Conservation (phyloP, 1,140 invertebrate genomes). For the Drosophila carrolli region DNA sequence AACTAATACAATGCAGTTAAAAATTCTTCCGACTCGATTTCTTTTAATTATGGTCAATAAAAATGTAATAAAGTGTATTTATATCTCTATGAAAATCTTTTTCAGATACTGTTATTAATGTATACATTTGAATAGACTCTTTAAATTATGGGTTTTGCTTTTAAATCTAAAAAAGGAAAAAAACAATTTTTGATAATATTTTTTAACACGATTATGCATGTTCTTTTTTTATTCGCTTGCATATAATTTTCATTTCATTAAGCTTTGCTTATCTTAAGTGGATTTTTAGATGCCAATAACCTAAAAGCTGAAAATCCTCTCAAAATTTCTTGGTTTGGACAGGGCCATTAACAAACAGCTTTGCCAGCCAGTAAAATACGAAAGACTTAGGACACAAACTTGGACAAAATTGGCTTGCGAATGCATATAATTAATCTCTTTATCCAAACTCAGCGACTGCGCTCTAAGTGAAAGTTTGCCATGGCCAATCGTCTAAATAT, state of each 20-base stretch:
- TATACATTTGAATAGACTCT: background rate
- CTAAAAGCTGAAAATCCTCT: conserved; percentile 5
- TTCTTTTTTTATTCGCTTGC: background rate
- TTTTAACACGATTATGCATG: background rate
- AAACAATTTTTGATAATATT: background rate
- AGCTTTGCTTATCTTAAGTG: background rate
- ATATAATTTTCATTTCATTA: background rate
- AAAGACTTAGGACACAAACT: conserved; percentile 64
- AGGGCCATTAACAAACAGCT: conserved; percentile 3
- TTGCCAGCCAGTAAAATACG: conserved; percentile 7
- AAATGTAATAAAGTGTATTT: conserved; percentile 2
- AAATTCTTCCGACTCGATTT: background rate
- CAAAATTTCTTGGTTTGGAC: conserved; percentile 2
- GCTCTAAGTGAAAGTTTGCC: conserved; percentile 57
- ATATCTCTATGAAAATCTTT: background rate
- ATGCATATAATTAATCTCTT: conserved; percentile 55
- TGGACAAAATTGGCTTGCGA: conserved; percentile 16
- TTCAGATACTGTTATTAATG: background rate
- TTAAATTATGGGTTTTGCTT: background rate
- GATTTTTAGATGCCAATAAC: conserved; percentile 2
- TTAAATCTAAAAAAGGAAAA: no score
- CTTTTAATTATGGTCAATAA: background rate
- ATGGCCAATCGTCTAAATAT: conserved; percentile 66
- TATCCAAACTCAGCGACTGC: conserved; percentile 24
- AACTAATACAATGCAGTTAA: conserved; percentile 15